phyloP scores from a whole-genome alignment of 1,140 invertebrate species.

The Cydia fagiglandana region DNA sequence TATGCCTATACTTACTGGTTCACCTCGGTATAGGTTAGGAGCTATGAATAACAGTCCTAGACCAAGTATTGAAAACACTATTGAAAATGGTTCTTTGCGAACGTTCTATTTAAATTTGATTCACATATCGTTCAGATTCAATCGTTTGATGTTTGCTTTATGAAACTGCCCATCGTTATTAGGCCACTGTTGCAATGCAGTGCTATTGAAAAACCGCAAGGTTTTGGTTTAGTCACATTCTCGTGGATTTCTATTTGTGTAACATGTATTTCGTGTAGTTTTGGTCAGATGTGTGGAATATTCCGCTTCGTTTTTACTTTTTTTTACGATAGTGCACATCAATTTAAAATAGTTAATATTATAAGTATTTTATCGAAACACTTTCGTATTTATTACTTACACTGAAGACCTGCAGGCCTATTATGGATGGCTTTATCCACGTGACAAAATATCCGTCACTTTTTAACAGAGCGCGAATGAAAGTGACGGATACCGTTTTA shows the following conservation, averaged over 20 bases:
- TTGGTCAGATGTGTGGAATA: no score
- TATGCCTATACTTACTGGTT: neutral
- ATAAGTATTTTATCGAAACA: no score
- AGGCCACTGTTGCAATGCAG: neutral
- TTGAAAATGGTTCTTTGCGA: constrained; percentile 9
- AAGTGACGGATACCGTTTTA: no score
- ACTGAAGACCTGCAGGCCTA: no score
- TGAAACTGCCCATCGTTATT: neutral
- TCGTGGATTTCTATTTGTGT: neutral
- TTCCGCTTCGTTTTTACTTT: neutral
- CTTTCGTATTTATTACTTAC: no score
- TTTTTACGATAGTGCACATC: no score
- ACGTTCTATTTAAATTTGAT: neutral
- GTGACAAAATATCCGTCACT: no score
- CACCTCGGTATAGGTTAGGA: neutral
- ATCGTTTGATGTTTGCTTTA: neutral
- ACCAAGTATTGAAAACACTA: constrained; percentile 3
- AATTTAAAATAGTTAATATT: no score
- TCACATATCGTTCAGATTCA: neutral
- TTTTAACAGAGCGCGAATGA: no score
- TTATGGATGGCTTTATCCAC: no score
- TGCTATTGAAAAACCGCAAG: neutral
- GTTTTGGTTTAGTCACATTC: neutral
- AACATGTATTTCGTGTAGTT: no score
- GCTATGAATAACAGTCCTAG: neutral